Base-by-base conservation (phyloP, 2,888 invertebrate species). In the Eucriotettix oculatus region DNA sequence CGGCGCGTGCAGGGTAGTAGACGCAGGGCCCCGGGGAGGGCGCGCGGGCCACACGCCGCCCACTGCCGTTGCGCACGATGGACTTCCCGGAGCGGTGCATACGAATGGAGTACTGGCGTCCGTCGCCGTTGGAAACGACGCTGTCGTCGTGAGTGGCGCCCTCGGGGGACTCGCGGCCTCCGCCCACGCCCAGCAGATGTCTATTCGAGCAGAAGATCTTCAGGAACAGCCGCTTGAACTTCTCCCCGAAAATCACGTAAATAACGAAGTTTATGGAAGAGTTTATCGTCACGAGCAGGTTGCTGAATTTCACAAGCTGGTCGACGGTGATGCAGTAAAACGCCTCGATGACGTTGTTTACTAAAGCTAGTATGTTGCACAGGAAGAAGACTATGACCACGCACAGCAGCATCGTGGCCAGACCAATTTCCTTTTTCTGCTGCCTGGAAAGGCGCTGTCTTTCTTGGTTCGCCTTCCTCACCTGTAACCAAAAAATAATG, bases 201-300 rank as follows among this genome's bases (percentile, higher is more conserved):
- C 76, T 75, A 55, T 79, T 75, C 67, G 83, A 84, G 74, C 88
- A 88, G 76, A 88, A 88, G 73, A 87, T 79, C 73, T 85, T 78
- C 66, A 90, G 75, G 73, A 93, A 91, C 65, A 93, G 83, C 63
- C 89, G 79, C 71, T 92, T 90, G 76, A 97, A 97, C 73, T 97
- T 96, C 72, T 96, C 92, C 1, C 97, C 97, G 73, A 97, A 96
- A 66, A 95, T 95, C 66, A 96, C 95, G 77, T 98, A 98, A 68
- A 98, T 94, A 65, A 98, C 85, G 73, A 98, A 97, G 76, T 98
- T 98, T 64, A 96, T 91, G 71, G 95, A 94, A 70, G 95, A 95
- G 78, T 98, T 98, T 72, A 97, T 85, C 64, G 94, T 96, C 60
- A 98, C 95, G 64, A 97, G 80, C 60, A 97, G 82, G 75, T 98